A percentile compares a stretch with the other conserved stretches of the same genome.
Conservation (phyloP, 2,888 invertebrate species). For the Mayetiola destructor region DNA sequence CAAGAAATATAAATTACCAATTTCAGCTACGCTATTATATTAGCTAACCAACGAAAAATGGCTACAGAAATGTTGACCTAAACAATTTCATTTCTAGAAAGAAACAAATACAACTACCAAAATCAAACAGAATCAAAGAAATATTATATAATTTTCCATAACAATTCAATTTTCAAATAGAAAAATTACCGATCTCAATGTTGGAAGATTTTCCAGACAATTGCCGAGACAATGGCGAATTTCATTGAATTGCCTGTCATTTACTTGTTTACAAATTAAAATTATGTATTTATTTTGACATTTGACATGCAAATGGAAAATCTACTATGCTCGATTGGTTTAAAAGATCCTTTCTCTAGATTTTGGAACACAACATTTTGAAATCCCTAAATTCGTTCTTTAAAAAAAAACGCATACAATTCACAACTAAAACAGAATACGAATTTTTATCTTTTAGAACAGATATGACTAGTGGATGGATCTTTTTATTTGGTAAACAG, state of each 20-base stretch:
- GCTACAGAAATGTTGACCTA: neutral
- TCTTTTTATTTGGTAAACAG: neutral
- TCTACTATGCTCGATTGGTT: neutral
- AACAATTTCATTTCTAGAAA: neutral
- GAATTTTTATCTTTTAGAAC: neutral
- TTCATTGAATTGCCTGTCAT: neutral
- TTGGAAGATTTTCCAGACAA: neutral
- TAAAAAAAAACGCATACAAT: too few species aligned
- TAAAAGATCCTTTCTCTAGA: neutral
- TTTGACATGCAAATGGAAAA: neutral
- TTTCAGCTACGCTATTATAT: too few species aligned
- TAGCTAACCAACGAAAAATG: neutral
- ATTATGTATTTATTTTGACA: neutral
- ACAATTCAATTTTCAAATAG: neutral
- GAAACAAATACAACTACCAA: neutral
- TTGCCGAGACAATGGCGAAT: too few species aligned
- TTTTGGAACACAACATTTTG: neutral
- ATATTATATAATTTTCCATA: neutral
- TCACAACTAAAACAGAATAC: neutral
- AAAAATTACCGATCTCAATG: neutral
- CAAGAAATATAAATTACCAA: too few species aligned
- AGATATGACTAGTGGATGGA: conserved; percentile 11
- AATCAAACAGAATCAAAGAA: conserved; percentile 7
- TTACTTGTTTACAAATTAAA: neutral
- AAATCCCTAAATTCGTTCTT: too few species aligned